phyloP scores from a whole-genome alignment of 2,888 invertebrate genomes.

The Drosophila suboccidentalis region DNA sequence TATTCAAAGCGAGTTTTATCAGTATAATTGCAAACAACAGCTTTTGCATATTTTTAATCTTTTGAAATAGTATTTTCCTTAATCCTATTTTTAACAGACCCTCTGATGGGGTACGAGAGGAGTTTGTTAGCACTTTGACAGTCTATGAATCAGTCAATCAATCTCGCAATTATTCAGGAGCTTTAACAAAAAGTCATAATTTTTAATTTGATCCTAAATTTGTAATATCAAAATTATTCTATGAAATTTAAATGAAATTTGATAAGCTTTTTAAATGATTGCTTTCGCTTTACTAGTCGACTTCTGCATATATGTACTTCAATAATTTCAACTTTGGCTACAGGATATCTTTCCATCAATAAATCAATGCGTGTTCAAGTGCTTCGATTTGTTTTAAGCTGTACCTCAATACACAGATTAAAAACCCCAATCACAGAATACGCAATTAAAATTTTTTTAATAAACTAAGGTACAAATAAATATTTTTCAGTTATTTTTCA shows the following conservation, averaged over 20 bases:
- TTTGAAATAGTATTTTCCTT: neutral
- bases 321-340: neutral
- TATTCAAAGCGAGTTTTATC: neutral
- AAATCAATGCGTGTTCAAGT: neutral
- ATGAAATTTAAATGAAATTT: neutral
- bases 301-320: neutral
- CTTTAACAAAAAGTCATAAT: neutral
- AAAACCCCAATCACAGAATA: constrained; percentile 24
- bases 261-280: neutral
- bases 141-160: neutral
- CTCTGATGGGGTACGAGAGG: neutral
- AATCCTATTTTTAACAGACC: neutral
- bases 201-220: neutral
- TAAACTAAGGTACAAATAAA: constrained; percentile 1
- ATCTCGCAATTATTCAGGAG: neutral
- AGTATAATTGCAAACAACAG: neutral
- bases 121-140: neutral
- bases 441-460: constrained; percentile 4
- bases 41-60: neutral
- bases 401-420: constrained; percentile 6
- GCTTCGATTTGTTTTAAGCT: constrained; percentile 29
- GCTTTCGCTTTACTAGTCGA: neutral
- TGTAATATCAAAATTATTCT: neutral
- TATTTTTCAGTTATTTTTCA: constrained; percentile 5
- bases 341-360: neutral